Evolutionary conservation across 2,888 invertebrate species (phyloP).

Genomic region (Petrophora chlorosata): DNA sequence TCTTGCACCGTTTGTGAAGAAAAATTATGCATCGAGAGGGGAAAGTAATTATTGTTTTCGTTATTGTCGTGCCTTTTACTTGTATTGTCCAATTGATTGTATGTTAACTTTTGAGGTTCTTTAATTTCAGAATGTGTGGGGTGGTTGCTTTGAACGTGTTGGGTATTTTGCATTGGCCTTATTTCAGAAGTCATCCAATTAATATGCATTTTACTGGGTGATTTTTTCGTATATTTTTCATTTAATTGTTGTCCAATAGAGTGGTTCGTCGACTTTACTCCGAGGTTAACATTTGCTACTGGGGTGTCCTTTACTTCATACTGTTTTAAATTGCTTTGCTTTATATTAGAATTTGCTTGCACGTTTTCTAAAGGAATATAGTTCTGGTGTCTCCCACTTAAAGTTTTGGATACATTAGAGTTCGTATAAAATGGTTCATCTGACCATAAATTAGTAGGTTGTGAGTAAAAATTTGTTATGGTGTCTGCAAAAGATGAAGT

Average conservation of each 20-base stretch:
- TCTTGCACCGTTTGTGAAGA: slow-evolving; percentile 66
- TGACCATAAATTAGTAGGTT: slow-evolving; percentile 71
- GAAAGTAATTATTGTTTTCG: slow-evolving; percentile 68
- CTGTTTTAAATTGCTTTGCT: slow-evolving; percentile 55
- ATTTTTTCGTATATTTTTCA: slow-evolving; percentile 75
- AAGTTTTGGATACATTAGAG: slow-evolving; percentile 59
- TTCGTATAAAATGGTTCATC: slow-evolving; percentile 76
- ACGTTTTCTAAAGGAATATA: slow-evolving; percentile 58
- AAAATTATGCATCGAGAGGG: slow-evolving; percentile 73
- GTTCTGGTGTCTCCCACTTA: slow-evolving; percentile 63
- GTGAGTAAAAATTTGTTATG: slow-evolving; percentile 75
- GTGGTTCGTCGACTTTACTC: slow-evolving; percentile 54
- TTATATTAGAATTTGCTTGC: slow-evolving; percentile 52
- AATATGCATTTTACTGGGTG: slow-evolving; percentile 76
- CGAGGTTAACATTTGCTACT: slow-evolving; percentile 47
- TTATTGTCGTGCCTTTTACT: slow-evolving; percentile 65
- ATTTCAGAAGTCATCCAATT: slow-evolving; percentile 82
- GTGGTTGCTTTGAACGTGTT: too few species aligned
- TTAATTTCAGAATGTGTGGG: slow-evolving; percentile 56
- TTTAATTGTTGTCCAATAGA: slow-evolving; percentile 52
- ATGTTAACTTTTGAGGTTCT: slow-evolving; percentile 58
- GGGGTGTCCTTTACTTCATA: slow-evolving; percentile 59
- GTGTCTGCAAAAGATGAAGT: slow-evolving; percentile 67
- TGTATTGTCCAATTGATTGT: slow-evolving; percentile 54
- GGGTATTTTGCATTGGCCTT: slow-evolving; percentile 68